Evolutionary conservation across 2,113 vertebrate species (phyloP).

Genomic region (Apodemus speciosus): DNA sequence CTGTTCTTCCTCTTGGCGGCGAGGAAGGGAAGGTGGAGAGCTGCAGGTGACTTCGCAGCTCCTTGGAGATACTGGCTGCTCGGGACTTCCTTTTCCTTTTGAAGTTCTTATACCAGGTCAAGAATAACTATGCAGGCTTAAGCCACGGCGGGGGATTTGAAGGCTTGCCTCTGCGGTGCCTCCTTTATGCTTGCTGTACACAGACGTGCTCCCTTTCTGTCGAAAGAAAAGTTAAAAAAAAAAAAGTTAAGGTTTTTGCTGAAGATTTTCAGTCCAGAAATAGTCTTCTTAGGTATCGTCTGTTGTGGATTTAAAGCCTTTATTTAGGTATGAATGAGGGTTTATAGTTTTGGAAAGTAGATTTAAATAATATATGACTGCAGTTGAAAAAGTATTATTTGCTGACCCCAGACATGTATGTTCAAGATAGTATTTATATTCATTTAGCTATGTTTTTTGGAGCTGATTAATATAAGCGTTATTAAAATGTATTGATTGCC

Average conservation of each 20-base stretch:
- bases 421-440: constrained; percentile 23
- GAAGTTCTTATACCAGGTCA: constrained; percentile 7
- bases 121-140: not conserved
- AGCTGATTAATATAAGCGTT: constrained; percentile 56
- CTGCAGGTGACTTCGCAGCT: not conserved
- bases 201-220: not conserved
- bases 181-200: not conserved
- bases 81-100: not conserved
- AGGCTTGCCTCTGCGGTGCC: not conserved
- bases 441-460: constrained; percentile 26
- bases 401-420: constrained; percentile 6
- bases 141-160: not conserved
- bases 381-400: constrained; percentile 22
- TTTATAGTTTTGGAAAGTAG: constrained; percentile 23
- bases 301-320: not conserved
- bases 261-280: not conserved
- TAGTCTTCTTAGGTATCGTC: not conserved
- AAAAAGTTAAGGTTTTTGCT: constrained; percentile 16
- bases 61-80: not conserved
- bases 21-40: not conserved
- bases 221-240: not conserved
- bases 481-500: constrained; percentile 48
- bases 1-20: not conserved
- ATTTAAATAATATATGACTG: not conserved
- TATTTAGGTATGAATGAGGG: not conserved